Percentiles rank a stretch among this genome's conserved stretches.
phyloP scores from a whole-genome alignment of 2,797 vertebrate genomes.

The Falco rusticolus region DNA sequence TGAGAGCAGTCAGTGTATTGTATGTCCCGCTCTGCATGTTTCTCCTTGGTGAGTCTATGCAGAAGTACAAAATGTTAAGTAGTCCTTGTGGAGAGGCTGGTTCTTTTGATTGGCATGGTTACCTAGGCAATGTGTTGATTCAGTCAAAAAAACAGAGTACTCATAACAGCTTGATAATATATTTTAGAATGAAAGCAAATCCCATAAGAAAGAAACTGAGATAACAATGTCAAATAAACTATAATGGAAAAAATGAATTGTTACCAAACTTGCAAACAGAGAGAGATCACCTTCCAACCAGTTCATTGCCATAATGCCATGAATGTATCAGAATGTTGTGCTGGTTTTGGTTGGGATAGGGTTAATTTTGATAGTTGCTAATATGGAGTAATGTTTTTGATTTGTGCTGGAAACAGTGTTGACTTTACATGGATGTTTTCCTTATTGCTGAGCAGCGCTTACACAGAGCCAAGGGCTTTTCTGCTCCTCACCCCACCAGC shows the following conservation, averaged over 20 bases:
- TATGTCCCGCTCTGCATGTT: not conserved
- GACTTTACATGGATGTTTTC: too few species aligned
- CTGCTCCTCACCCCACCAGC: too few species aligned
- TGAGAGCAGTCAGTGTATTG: not conserved
- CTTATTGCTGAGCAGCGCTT: too few species aligned
- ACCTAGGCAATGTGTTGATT: not conserved
- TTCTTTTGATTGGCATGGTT: not conserved
- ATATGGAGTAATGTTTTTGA: too few species aligned
- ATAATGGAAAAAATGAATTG: not conserved
- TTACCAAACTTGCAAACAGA: not conserved
- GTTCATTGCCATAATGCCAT: not conserved
- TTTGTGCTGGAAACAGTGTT: too few species aligned
- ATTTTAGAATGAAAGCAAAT: not conserved
- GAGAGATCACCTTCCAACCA: not conserved
- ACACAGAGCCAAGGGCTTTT: too few species aligned
- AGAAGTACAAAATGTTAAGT: not conserved
- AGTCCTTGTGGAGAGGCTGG: not conserved
- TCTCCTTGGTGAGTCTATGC: not conserved
- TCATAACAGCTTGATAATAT: not conserved
- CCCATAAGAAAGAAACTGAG: not conserved
- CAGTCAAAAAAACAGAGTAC: not conserved
- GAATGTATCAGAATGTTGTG: not conserved
- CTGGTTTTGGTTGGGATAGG: too few species aligned
- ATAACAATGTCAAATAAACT: not conserved
- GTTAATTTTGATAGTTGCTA: too few species aligned